A percentile compares a stretch with the other conserved stretches of the same genome.
Evolutionary conservation across 2,113 vertebrate genomes (phyloP).

Genomic region (Desmodus rotundus): DNA sequence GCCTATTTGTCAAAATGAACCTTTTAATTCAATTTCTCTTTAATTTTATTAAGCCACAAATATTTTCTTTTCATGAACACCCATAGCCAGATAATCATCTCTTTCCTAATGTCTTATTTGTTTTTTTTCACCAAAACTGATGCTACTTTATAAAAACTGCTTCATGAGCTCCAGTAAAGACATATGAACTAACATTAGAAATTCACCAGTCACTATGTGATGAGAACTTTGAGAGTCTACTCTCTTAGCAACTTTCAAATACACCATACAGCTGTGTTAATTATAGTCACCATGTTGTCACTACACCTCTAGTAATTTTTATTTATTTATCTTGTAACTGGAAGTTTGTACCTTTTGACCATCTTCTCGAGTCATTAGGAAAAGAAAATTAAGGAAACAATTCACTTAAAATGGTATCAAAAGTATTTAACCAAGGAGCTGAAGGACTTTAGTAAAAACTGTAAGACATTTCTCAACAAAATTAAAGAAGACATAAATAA

Average conservation of each 20-base stretch:
- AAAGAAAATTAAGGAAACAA: too few species aligned
- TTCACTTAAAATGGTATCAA: too few species aligned
- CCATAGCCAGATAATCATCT: not conserved
- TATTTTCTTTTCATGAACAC: slow-evolving; percentile 22
- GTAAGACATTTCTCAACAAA: too few species aligned
- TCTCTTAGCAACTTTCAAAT: slow-evolving; percentile 10
- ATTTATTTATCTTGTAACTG: not conserved
- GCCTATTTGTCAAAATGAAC: not conserved
- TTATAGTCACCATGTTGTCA: not conserved
- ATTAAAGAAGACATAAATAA: too few species aligned
- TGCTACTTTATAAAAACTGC: not conserved
- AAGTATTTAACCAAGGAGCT: too few species aligned
- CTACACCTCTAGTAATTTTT: not conserved
- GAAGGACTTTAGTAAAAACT: too few species aligned
- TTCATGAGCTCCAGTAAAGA: not conserved
- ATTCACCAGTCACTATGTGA: not conserved
- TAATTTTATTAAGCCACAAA: not conserved
- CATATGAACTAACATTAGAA: not conserved
- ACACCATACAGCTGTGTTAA: not conserved
- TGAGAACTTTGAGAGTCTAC: not conserved
- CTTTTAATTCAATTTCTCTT: slow-evolving; percentile 9
- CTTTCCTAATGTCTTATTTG: not conserved
- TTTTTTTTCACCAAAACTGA: not conserved
- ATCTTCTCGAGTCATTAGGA: not conserved
- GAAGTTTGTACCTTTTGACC: not conserved